Evolutionary conservation across 35 echinoderm and acorn worm species (phyloP), one percentile per base, ranked within the genome.

Genomic region (Ophiothrix spiculata): DNA sequence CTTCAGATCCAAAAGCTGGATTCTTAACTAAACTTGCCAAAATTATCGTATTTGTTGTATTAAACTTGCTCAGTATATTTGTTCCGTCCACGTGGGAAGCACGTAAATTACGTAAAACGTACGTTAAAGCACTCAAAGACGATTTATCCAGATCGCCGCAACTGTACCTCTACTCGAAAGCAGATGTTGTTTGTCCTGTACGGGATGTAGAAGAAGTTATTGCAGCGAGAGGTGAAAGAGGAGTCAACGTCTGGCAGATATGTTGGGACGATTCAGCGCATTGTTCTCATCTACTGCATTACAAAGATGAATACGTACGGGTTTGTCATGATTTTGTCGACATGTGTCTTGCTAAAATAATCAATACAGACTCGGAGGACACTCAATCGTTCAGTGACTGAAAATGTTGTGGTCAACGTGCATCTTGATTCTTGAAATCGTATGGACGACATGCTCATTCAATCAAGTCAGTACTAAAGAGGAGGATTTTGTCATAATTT

Each of bases 161-260:
- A 49, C 85, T 94, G 32, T 93, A 89, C 56, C 77, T 99, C 14
- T 99, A 99, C 77, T 99, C 96, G 13, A 92, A 89, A 77, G 63
- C 36, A 40, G 96, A 99, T 75, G 39, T 39, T 4, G 19, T 99
- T 33, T 84, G 87, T 74, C 56, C 81, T 16, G 94, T 75, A 42
- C 75, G 37, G 37, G 33, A n/a, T 15, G 49, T 99, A 23, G 89
- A 91, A 32, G 83, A 87, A 45, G 45, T 94, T 12, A 88, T 93
- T 77, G 84, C 81, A 81, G 81, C 69, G 40, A 79, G 92, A 13
- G 80, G 88, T 16, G 75, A 79, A 25, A 31, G 36, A 32, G 85
- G 87, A 17, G 83, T 89, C 32, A 56, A 91, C 14, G 96, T 99
- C 23, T 39, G 83, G 64, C 89, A 94, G 38, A 77, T 89, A 1